Conservation (phyloP, 1,140 invertebrate species). For the Diorhabda elongata region DNA sequence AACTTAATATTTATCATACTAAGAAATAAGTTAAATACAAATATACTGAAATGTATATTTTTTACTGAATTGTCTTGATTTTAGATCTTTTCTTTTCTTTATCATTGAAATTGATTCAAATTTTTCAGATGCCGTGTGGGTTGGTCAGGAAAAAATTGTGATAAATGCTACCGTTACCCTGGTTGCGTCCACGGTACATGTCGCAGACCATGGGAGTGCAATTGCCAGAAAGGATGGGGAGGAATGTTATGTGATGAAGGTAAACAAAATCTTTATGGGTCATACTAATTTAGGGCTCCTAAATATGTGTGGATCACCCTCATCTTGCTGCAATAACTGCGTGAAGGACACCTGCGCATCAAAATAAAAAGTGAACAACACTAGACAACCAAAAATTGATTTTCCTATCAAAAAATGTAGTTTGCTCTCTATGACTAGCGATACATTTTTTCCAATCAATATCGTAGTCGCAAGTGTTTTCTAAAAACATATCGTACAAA, state of each 20-base stretch:
- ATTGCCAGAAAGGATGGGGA: constrained; percentile 79
- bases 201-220: constrained; percentile 83
- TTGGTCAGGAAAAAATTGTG: constrained; percentile 79
- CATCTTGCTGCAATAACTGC: neutral
- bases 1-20: too few relatives aligned
- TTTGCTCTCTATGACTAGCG: neutral
- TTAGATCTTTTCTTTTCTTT: neutral
- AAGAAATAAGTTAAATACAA: neutral
- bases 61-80: neutral
- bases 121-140: constrained; percentile 77
- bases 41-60: neutral
- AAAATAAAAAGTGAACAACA: too few relatives aligned
- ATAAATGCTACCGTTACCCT: constrained; percentile 78
- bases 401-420: neutral
- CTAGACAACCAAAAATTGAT: too few relatives aligned
- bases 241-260: constrained; percentile 86
- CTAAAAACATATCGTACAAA: too few relatives aligned
- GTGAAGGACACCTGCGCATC: too few relatives aligned
- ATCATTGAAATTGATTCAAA: neutral
- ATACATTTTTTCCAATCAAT: too few relatives aligned
- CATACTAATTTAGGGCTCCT: too few relatives aligned
- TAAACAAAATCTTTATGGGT: constrained; percentile 34
- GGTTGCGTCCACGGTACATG: constrained; percentile 81
- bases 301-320: neutral
- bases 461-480: too few relatives aligned